A percentile compares a stretch with the other conserved stretches of the same genome.
phyloP scores from a whole-genome alignment of 1,140 invertebrate species.

The Geopemphigus sp. region DNA sequence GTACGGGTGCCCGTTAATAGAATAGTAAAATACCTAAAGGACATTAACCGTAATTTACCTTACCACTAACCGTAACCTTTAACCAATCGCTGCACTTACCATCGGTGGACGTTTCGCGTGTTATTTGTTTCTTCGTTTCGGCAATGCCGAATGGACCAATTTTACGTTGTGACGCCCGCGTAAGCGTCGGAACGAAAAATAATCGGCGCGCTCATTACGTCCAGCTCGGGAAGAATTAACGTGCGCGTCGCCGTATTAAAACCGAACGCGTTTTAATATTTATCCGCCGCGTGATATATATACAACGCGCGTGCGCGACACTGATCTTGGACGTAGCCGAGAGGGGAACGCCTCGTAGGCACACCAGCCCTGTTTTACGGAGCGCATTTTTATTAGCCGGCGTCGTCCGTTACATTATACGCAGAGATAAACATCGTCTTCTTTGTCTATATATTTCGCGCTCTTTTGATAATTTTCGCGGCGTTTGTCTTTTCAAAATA shows the following conservation, averaged over 20 bases:
- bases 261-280: not conserved
- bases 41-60: too few species aligned
- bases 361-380: not conserved
- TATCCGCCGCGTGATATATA: not conserved
- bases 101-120: too few species aligned
- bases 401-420: not conserved
- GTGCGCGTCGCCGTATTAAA: not conserved
- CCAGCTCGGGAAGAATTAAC: not conserved
- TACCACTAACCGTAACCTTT: too few species aligned
- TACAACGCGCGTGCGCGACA: too few species aligned
- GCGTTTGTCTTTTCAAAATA: not conserved
- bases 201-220: too few species aligned
- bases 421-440: not conserved
- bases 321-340: too few species aligned
- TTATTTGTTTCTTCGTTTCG: not conserved
- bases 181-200: not conserved
- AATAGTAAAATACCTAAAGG: too few species aligned
- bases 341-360: too few species aligned
- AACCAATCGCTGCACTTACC: too few species aligned
- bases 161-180: not conserved
- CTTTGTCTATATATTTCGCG: too few species aligned
- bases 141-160: not conserved
- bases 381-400: not conserved
- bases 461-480: not conserved
- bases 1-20: too few species aligned